Conservation (phyloP, 2,113 vertebrate species). For the Platanista minor region DNA sequence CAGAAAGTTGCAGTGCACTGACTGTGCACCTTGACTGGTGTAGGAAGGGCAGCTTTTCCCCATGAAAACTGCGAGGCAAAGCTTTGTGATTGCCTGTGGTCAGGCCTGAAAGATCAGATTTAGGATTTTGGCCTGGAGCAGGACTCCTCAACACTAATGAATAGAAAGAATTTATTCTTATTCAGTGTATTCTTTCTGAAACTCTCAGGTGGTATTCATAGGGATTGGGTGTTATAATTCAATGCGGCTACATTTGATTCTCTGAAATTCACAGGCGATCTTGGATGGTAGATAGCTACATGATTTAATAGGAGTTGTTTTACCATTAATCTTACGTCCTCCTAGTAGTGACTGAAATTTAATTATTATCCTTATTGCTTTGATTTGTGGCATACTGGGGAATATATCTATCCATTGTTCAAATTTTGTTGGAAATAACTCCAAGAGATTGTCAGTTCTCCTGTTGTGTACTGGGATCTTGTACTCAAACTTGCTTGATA, state of each 20-base stretch:
- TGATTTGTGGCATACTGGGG: background rate
- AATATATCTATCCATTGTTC: background rate
- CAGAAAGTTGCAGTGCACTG: background rate
- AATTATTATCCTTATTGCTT: conserved; percentile 39
- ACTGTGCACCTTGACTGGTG: background rate
- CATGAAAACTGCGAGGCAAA: background rate
- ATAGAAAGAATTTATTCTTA: background rate
- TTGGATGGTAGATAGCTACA: background rate
- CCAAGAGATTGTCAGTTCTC: background rate
- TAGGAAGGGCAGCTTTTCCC: background rate
- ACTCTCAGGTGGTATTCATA: background rate
- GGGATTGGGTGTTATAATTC: background rate
- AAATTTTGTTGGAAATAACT: background rate
- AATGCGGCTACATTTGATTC: background rate
- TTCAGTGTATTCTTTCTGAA: background rate
- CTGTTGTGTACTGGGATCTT: background rate
- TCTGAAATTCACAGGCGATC: background rate
- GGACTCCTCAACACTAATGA: background rate
- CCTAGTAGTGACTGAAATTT: conserved; percentile 4
- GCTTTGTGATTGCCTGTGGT: background rate
- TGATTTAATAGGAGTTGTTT: conserved; percentile 22
- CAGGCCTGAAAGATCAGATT: background rate
- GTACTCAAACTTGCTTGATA: background rate
- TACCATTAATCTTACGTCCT: conserved; percentile 14
- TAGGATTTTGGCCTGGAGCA: background rate